Percentiles rank a stretch among this genome's conserved stretches.
These are phyloP conservation scores for Aphrophora alni DNA, from an alignment of 2,888 invertebrate genomes.

Conservation along the genomic window DNA sequence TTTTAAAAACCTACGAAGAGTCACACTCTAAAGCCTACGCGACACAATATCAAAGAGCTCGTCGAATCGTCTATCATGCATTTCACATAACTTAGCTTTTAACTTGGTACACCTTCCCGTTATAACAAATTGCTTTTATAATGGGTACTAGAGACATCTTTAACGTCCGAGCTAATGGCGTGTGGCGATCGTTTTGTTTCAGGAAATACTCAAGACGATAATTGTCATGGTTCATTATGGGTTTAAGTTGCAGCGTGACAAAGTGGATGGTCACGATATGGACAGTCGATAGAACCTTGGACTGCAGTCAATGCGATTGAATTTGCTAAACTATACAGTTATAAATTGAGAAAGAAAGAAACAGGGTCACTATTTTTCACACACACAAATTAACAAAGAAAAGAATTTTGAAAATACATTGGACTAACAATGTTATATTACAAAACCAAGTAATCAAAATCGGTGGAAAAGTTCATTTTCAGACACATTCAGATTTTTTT, in stretches of 20 bases:
- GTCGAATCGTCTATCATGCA: not conserved
- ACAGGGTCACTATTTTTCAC: no score
- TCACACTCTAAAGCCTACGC: not conserved
- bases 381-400: no score
- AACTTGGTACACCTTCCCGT: not conserved
- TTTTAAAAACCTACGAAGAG: no score
- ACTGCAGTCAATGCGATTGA: not conserved
- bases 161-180: not conserved
- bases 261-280: not conserved
- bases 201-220: not conserved
- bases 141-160: not conserved
- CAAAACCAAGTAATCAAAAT: no score
- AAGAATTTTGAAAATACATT: no score
- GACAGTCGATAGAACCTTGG: not conserved
- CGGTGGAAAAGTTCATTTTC: no score
- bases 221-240: not conserved
- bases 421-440: no score
- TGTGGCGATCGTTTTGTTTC: not conserved
- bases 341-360: no score
- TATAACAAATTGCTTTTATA: not conserved
- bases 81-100: not conserved
- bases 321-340: no score
- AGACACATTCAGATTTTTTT: no score
- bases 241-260: not conserved
- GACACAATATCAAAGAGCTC: not conserved